Evolutionary conservation across 2,113 vertebrate species (phyloP), one percentile per base, ranked within the genome.

Genomic region (Ascaphus truei): DNA sequence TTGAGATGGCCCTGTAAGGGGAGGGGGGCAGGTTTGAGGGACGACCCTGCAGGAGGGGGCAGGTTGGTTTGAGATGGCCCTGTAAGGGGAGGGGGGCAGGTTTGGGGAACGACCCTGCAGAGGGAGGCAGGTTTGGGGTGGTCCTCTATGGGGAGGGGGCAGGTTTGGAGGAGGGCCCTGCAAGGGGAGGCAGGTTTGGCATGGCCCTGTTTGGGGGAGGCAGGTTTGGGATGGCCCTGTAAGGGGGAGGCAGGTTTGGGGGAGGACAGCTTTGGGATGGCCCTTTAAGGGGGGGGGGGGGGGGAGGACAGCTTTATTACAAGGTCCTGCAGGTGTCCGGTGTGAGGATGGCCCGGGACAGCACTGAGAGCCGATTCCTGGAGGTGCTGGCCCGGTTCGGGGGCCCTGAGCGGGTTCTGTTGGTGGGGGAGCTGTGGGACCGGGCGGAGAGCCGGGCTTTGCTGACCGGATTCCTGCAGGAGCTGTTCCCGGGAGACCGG

Each of bases 101-200:
- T n/a, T n/a, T n/a, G n/a, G n/a, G n/a, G n/a, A n/a, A n/a, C n/a
- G n/a, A n/a, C n/a, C n/a, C n/a, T n/a, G n/a, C n/a, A n/a, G n/a
- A n/a, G n/a, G n/a, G n/a, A n/a, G n/a, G n/a, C n/a, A n/a, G n/a
- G n/a, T n/a, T n/a, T n/a, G n/a, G n/a, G n/a, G n/a, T n/a, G n/a
- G n/a, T n/a, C n/a, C n/a, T 41, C 43, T 71, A 31, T 48, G 72
- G 71, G 61, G 64, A 33, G 23, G 50, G 7, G 2, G 25, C n/a
- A n/a, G n/a, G n/a, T n/a, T n/a, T n/a, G n/a, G n/a, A n/a, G n/a
- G n/a, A n/a, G n/a, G n/a, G n/a, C 1, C 20, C 41, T 73, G 60
- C 80, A 79, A 62, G 76, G 6, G 5, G 39, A 34, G 52, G 62
- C 77, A 58, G 59, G 50, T 48, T 67, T 26, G 7, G n/a, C n/a